Conservation (phyloP, 92 coral and sea anemone species). For the Phenganax marumi region DNA sequence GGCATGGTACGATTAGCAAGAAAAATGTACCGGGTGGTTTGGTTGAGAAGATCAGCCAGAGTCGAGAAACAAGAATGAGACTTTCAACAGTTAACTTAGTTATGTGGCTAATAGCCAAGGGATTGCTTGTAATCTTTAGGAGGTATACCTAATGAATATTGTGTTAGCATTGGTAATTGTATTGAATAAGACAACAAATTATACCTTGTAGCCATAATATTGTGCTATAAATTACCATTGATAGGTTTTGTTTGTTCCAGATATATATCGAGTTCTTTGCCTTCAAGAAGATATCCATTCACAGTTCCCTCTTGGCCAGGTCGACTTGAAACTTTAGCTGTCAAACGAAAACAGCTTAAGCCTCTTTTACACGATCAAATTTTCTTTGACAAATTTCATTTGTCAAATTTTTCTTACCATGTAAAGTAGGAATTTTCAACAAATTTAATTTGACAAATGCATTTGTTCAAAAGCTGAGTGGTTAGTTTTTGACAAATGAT, state of each 20-base stretch:
- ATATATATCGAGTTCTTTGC: constrained; percentile 28
- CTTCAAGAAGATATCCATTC: constrained; percentile 31
- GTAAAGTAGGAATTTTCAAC: too few relatives aligned
- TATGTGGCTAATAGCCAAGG: background rate
- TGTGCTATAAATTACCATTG: background rate
- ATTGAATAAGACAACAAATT: background rate
- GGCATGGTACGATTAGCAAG: constrained; percentile 59
- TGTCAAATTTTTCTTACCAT: too few relatives aligned
- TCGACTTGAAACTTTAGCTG: constrained; percentile 46
- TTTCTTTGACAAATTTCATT: too few relatives aligned
- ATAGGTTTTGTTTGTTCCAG: constrained; percentile 5
- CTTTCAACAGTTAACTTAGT: background rate
- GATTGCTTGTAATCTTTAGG: background rate
- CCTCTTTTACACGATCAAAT: too few relatives aligned
- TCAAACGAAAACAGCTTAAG: background rate
- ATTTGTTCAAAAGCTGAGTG: too few relatives aligned
- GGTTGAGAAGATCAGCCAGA: constrained; percentile 36
- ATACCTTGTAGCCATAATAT: background rate
- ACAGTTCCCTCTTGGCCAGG: constrained; percentile 45
- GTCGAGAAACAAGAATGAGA: constrained; percentile 11
- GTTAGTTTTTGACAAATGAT: too few relatives aligned
- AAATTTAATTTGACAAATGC: too few relatives aligned
- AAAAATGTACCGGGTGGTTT: constrained; percentile 12
- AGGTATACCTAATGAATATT: background rate
- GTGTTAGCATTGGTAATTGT: background rate